Conservation (phyloP, 2,113 vertebrate species). For the Ctenodactylus gundi region DNA sequence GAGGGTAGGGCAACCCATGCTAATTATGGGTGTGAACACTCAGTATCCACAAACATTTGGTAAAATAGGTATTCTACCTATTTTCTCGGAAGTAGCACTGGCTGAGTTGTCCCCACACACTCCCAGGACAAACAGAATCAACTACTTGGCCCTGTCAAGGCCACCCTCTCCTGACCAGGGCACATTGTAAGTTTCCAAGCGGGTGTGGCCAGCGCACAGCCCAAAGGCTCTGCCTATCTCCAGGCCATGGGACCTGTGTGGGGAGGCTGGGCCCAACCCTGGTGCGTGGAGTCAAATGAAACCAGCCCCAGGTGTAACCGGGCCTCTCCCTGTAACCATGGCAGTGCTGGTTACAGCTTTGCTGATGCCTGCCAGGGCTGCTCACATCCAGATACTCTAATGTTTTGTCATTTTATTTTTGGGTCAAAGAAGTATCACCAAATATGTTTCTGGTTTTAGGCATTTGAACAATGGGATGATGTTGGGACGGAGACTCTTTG, state of each 20-base stretch:
- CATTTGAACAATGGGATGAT: not conserved
- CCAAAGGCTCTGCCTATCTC: too few species aligned
- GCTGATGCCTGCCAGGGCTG: not conserved
- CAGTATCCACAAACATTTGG: not conserved
- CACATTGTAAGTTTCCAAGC: rapidly evolving
- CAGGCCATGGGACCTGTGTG: not conserved
- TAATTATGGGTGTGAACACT: not conserved
- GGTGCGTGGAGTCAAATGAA: not conserved
- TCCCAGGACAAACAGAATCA: not conserved
- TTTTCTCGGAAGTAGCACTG: not conserved
- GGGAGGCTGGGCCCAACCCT: not conserved
- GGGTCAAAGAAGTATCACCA: not conserved
- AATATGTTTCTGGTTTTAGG: not conserved
- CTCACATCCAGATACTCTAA: not conserved
- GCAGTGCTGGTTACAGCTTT: not conserved
- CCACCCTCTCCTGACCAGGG: too few species aligned
- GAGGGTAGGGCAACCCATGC: not conserved
- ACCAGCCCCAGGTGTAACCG: not conserved
- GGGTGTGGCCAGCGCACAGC: too few species aligned
- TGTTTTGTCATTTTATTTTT: not conserved
- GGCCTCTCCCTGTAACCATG: not conserved
- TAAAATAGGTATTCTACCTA: too few species aligned
- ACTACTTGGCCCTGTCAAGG: not conserved
- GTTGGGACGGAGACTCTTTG: not conserved
- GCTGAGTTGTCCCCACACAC: too few species aligned